phyloP scores from a whole-genome alignment of 2,113 vertebrate genomes.

The Periophthalmus modestus region DNA sequence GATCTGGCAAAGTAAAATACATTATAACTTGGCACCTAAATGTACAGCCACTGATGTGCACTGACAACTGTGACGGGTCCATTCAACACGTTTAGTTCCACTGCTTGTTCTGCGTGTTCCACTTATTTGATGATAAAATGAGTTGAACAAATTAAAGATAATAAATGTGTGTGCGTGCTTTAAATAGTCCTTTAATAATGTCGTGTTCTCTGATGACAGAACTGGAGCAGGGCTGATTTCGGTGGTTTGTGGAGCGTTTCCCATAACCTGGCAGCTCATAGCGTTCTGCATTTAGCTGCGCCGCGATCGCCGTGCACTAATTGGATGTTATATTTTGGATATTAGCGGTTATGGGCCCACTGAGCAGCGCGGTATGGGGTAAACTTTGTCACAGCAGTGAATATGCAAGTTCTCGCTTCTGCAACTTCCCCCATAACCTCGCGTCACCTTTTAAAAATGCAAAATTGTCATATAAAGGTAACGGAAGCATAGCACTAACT shows the following conservation, averaged over 20 bases:
- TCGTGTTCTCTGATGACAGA: not conserved
- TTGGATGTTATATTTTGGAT: slow-evolving; percentile 7
- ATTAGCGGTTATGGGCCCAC: slow-evolving; percentile 2
- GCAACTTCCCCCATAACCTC: not conserved
- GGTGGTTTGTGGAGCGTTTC: not conserved
- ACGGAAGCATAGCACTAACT: not conserved
- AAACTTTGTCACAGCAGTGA: not conserved
- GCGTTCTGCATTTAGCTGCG: not conserved
- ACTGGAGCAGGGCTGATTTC: not conserved
- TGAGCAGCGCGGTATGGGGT: not conserved
- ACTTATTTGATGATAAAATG: not conserved
- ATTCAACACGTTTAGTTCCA: not conserved
- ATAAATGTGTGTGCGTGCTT: not conserved
- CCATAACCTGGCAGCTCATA: not conserved
- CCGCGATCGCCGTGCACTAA: not conserved
- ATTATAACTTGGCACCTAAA: too few relatives aligned
- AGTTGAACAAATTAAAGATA: not conserved
- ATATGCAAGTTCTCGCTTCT: not conserved
- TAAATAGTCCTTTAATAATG: not conserved
- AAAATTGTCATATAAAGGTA: not conserved
- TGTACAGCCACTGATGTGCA: too few relatives aligned
- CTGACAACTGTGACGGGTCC: not conserved
- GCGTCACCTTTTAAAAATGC: not conserved
- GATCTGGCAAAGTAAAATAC: too few relatives aligned
- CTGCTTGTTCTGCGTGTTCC: not conserved